Conservation (phyloP, 2,888 invertebrate genomes). For the Apamea epomidion region DNA sequence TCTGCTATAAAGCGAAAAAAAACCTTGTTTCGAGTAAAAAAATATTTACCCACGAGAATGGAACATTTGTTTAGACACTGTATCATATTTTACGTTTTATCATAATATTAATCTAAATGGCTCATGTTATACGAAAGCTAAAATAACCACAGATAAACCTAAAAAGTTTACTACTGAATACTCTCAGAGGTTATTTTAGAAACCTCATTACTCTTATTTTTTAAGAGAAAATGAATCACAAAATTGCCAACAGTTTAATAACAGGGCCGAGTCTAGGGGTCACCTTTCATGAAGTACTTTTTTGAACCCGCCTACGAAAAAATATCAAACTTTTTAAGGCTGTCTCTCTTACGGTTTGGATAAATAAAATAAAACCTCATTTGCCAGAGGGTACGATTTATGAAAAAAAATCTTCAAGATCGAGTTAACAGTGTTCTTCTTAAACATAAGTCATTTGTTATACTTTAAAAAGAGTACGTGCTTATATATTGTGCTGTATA, state of each 20-base stretch:
- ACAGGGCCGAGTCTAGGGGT: conserved; percentile 49
- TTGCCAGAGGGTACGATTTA: conserved; percentile 48
- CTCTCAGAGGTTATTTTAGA: conserved; percentile 32
- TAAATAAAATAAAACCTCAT: conserved; percentile 51
- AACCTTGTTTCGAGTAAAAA: conserved; percentile 14
- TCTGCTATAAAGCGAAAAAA: conserved; percentile 18
- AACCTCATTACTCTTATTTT: conserved; percentile 45
- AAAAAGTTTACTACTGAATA: conserved; percentile 24
- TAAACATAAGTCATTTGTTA: conserved; percentile 12
- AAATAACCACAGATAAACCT: conserved; percentile 31
- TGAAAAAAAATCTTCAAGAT: conserved; percentile 13
- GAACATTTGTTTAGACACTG: conserved; percentile 41
- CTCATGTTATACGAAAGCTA: conserved; percentile 14
- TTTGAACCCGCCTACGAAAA: conserved; percentile 42
- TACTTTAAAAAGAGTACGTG: conserved; percentile 21
- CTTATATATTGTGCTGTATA: background rate
- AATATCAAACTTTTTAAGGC: conserved; percentile 25
- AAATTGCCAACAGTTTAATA: conserved; percentile 58
- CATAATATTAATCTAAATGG: conserved; percentile 44
- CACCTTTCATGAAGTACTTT: conserved; percentile 48
- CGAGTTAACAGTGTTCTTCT: conserved; percentile 10
- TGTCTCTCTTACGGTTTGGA: conserved; percentile 19
- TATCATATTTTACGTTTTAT: conserved; percentile 42
- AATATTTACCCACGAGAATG: conserved; percentile 33
- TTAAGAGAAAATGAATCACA: conserved; percentile 49